Percentiles rank a stretch among this genome's conserved stretches.
phyloP scores from a whole-genome alignment of 2,888 invertebrate genomes.

The Meliscaeva auricollis region DNA sequence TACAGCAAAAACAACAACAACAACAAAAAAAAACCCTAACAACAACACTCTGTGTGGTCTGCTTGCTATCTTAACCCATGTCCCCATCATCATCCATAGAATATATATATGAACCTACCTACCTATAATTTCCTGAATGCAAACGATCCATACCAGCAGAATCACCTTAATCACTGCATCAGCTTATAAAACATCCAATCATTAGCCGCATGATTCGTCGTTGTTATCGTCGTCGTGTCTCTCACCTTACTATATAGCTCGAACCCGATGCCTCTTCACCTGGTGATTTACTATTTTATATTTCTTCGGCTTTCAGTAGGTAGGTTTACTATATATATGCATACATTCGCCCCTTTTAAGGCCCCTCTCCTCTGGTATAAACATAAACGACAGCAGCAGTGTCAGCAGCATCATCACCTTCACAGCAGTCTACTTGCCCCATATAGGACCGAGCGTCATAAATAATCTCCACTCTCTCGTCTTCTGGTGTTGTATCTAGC shows the following conservation, averaged over 20 bases:
- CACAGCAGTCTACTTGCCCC: conserved; percentile 75
- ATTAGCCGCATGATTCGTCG: conserved; percentile 73
- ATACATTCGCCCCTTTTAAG: background rate
- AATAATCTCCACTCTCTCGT: conserved; percentile 63
- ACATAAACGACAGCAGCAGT: conserved; percentile 58
- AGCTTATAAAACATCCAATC: conserved; percentile 74
- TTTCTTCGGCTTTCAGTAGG: conserved; percentile 35
- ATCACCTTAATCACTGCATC: conserved; percentile 62
- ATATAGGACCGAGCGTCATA: conserved; percentile 69
- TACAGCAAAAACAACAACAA: background rate
- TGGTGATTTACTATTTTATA: conserved; percentile 73
- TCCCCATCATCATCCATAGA: conserved; percentile 36
- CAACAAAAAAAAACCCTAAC: background rate
- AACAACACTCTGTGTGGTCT: conserved; percentile 63
- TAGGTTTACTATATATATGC: conserved; percentile 17
- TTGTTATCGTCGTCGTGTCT: conserved; percentile 66
- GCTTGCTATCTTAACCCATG: conserved; percentile 31
- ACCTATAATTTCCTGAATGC: conserved; percentile 43
- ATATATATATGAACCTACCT: no score
- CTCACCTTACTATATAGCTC: conserved; percentile 54
- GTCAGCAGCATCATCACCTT: conserved; percentile 72
- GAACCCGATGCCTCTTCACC: conserved; percentile 43
- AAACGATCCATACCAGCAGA: conserved; percentile 66
- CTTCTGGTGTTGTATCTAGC: conserved; percentile 20
- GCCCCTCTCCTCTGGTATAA: conserved; percentile 34